Conservation (phyloP, 1,140 invertebrate genomes). For the Heterodera carotae region DNA sequence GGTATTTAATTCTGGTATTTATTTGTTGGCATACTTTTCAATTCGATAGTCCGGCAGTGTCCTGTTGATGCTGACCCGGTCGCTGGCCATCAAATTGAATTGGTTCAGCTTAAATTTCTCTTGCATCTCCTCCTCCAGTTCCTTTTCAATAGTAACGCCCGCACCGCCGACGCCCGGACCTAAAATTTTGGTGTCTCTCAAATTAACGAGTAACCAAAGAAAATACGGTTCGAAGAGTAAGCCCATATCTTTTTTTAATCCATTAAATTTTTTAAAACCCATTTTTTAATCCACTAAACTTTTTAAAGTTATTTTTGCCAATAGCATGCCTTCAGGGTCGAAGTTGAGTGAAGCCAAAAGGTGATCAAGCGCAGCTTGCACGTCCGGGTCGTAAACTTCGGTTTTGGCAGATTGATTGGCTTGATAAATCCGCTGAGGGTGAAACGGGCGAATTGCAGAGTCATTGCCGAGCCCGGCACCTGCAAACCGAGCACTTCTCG, state of each 20-base stretch:
- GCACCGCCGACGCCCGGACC: conserved; percentile 35
- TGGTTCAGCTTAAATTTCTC: conserved; percentile 51
- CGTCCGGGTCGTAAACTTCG: conserved; percentile 14
- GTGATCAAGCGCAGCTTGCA: conserved; percentile 16
- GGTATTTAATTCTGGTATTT: too few species aligned
- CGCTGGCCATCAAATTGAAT: conserved; percentile 51
- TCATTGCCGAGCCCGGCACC: conserved; percentile 12
- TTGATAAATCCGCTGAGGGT: not conserved
- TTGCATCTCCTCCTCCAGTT: conserved; percentile 41
- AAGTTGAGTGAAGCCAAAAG: conserved; percentile 39
- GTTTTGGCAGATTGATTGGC: not conserved
- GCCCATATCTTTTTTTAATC: too few species aligned
- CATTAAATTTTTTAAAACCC: not conserved
- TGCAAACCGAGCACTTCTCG: conserved; percentile 31
- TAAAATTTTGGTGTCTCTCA: not conserved
- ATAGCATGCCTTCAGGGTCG: conserved; percentile 21
- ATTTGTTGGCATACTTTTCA: conserved; percentile 32
- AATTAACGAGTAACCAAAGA: too few species aligned
- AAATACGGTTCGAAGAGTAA: too few species aligned
- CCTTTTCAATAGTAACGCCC: conserved; percentile 40
- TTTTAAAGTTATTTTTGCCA: too few species aligned
- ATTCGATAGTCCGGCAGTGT: conserved; percentile 47
- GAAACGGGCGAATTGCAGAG: not conserved
- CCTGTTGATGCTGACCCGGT: conserved; percentile 44
- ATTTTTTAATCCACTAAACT: too few species aligned